phyloP scores from a whole-genome alignment of 2,888 invertebrate genomes.

The Horisme vitalbata region DNA sequence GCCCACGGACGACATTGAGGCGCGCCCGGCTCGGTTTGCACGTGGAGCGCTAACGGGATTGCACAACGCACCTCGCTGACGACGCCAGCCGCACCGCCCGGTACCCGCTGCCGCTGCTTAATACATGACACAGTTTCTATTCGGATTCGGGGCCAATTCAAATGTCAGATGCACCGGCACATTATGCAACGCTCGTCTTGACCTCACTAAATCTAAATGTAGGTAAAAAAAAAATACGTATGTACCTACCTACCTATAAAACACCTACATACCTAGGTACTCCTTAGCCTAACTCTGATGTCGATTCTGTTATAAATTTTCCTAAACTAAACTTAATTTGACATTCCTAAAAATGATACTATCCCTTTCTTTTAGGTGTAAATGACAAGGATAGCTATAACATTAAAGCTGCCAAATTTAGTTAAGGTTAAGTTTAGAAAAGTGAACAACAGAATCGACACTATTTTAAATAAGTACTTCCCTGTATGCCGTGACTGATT shows the following conservation, averaged over 20 bases:
- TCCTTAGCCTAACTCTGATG: too few species aligned
- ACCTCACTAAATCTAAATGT: conserved; percentile 48
- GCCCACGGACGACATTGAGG: conserved; percentile 79
- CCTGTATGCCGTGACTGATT: too few species aligned
- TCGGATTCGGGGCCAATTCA: conserved; percentile 82
- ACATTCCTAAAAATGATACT: too few species aligned
- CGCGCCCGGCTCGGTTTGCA: conserved; percentile 74
- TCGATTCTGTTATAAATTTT: too few species aligned
- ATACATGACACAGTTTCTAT: conserved; percentile 82
- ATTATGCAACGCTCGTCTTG: conserved; percentile 75
- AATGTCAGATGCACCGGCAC: conserved; percentile 82
- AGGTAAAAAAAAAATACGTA: neutral
- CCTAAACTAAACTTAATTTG: too few species aligned
- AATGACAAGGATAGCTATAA: too few species aligned
- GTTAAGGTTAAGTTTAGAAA: too few species aligned
- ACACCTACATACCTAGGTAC: too few species aligned
- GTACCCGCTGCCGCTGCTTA: conserved; percentile 62
- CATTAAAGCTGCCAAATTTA: too few species aligned
- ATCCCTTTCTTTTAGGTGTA: too few species aligned
- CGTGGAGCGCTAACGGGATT: conserved; percentile 79
- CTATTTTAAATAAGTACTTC: too few species aligned
- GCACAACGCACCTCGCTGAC: conserved; percentile 71
- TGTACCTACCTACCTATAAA: neutral
- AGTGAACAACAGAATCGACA: too few species aligned
- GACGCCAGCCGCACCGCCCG: conserved; percentile 44